Base-by-base conservation (phyloP, 2,888 invertebrate species). In the Drosophila fulvimacula region DNA sequence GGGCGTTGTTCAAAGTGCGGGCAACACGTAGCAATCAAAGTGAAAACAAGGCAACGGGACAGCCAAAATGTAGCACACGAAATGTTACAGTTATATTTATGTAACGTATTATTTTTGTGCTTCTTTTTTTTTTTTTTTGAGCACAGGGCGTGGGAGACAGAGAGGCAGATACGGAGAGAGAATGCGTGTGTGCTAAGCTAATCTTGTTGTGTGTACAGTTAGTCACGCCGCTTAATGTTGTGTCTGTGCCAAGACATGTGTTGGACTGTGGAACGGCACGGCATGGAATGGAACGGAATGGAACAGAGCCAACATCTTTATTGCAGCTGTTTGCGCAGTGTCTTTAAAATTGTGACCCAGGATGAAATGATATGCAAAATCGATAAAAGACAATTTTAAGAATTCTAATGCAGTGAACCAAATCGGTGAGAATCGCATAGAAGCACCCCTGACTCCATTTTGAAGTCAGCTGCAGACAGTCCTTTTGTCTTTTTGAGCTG, bases 1-100 rank as follows among this genome's bases (percentile, higher is more conserved):
- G 3, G 10, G 34, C 34, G 55, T 39, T 72, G 56, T 5, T 39
- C 52, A 59, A 67, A 64, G 66, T 64, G 64, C 77, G 63, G 76
- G 74, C 77, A 80, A 81, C 81, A 81, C 83, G 83, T 81, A 81
- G 81, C 83, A 88, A 83, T 83, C 83, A 88, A 83, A 78, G 83
- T 70, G 88, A 86, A 82, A 83, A 88, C 83, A 80, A 77, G 87
- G 68, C 79, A 38, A 67, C 67, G 71, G 79, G 53, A 73, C 66
- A 70, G 65, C 48, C 44, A 51, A 57, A 66, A 71, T 65, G 73
- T 72, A 39, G 68, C 76, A 74, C 65, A 78, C 74, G 65, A 65
- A 78, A 69, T 46, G 65, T 64, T 51, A 76, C 86, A 77, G 70
- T 83, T 76, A 86, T 81, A 77, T 81, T 82, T 82, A 86, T 81